These are phyloP conservation scores for Onychorhynchus coronatus DNA, from an alignment of 2,113 vertebrate genomes.

Conservation along the genomic window DNA sequence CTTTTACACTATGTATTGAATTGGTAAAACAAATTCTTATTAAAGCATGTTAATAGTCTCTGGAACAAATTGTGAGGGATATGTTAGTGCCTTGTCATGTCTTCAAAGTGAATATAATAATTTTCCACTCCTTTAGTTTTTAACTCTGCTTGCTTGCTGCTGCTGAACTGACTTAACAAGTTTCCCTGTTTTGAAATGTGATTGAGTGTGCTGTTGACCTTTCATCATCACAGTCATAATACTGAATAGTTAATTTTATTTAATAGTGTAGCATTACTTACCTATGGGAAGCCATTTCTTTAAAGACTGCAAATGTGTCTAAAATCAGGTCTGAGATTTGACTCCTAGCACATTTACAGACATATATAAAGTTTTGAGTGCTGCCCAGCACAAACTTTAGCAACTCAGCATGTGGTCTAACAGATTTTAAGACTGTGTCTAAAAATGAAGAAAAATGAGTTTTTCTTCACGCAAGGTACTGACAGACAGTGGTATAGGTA, in stretches of 20 bases:
- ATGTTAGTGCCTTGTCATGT: neutral
- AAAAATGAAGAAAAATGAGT: neutral
- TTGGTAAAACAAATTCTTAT: neutral
- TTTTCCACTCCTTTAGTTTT: neutral
- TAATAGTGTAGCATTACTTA: neutral
- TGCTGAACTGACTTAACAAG: neutral
- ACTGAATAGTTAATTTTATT: neutral
- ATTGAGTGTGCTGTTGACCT: neutral
- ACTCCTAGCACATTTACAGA: neutral
- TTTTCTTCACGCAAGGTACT: neutral
- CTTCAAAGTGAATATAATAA: neutral
- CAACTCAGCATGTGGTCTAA: neutral
- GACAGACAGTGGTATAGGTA: neutral
- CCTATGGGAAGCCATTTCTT: neutral
- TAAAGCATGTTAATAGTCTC: neutral
- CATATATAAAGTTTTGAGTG: neutral
- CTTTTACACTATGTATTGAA: neutral
- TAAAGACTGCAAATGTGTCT: neutral
- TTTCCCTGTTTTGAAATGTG: neutral
- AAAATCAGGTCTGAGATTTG: neutral
- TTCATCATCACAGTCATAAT: neutral
- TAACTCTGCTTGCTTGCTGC: neutral
- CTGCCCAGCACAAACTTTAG: neutral
- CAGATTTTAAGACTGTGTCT: neutral
- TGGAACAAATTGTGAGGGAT: neutral